Evolutionary conservation across 2,888 invertebrate species (phyloP).

Genomic region (Dugesia japonica): DNA sequence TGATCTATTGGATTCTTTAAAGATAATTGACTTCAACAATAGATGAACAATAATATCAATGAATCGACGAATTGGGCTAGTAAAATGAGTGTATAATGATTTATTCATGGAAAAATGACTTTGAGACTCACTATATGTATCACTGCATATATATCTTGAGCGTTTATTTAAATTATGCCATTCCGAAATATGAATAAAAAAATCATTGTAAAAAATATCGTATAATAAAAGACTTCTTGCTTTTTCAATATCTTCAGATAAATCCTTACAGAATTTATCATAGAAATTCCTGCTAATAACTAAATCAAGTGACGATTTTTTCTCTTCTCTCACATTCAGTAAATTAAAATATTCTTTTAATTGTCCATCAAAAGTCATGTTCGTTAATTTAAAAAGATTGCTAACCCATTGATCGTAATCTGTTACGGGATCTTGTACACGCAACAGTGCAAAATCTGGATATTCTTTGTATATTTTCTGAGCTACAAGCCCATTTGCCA

Average conservation of each 20-base stretch:
- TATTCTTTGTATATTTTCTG: not conserved
- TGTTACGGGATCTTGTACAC: not conserved
- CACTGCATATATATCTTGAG: not conserved
- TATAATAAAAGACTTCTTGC: not conserved
- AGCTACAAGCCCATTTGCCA: not conserved
- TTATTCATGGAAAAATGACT: not conserved
- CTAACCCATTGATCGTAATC: not conserved
- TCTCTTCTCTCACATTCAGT: not conserved
- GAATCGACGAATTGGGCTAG: not conserved
- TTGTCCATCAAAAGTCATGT: not conserved
- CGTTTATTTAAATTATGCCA: not conserved
- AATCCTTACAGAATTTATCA: not conserved
- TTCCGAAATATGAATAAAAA: not conserved
- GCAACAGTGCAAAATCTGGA: not conserved
- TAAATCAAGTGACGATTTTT: not conserved
- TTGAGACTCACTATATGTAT: not conserved
- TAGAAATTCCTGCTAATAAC: not conserved
- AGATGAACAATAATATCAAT: not conserved
- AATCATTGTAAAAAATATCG: not conserved
- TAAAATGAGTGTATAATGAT: not conserved
- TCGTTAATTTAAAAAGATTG: not conserved
- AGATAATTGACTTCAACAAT: not conserved
- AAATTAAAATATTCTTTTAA: not conserved
- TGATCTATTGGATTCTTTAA: not conserved
- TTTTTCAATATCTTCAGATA: not conserved